phyloP scores from a whole-genome alignment of 2,113 vertebrate genomes.

The Zosterops pallidus region DNA sequence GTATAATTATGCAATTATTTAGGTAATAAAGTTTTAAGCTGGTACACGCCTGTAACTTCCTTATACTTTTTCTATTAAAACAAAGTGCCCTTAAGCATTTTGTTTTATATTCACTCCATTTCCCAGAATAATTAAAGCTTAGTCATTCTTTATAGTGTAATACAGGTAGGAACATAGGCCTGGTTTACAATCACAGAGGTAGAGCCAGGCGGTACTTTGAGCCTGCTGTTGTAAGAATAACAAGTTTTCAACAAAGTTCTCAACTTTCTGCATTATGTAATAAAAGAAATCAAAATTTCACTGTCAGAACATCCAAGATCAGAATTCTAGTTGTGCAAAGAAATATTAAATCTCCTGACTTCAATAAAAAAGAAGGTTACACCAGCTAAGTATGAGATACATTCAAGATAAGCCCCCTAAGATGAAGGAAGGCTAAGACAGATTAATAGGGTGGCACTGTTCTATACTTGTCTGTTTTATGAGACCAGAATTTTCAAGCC shows the following conservation, averaged over 20 bases:
- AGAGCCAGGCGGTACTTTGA: background rate
- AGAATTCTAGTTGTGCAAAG: background rate
- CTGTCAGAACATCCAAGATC: background rate
- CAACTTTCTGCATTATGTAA: background rate
- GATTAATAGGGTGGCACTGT: background rate
- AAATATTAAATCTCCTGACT: background rate
- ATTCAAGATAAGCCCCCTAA: background rate
- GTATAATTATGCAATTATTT: constrained; percentile 42
- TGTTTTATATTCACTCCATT: constrained; percentile 23
- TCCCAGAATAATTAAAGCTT: constrained; percentile 55
- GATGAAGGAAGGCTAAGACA: background rate
- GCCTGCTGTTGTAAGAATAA: background rate
- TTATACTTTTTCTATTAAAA: constrained; percentile 29
- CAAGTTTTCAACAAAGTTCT: background rate
- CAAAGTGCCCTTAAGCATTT: constrained; percentile 12
- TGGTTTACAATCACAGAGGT: background rate
- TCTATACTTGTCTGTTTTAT: background rate
- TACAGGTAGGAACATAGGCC: constrained; percentile 7
- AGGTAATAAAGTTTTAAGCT: constrained; percentile 43
- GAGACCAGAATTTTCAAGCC: background rate
- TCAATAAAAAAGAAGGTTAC: background rate
- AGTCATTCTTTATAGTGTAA: background rate
- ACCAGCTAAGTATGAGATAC: background rate
- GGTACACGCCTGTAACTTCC: constrained; percentile 22
- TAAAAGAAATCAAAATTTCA: background rate